These are phyloP conservation scores for Bettongia penicillata DNA, from an alignment of 2,113 vertebrate species.

Conservation along the genomic window DNA sequence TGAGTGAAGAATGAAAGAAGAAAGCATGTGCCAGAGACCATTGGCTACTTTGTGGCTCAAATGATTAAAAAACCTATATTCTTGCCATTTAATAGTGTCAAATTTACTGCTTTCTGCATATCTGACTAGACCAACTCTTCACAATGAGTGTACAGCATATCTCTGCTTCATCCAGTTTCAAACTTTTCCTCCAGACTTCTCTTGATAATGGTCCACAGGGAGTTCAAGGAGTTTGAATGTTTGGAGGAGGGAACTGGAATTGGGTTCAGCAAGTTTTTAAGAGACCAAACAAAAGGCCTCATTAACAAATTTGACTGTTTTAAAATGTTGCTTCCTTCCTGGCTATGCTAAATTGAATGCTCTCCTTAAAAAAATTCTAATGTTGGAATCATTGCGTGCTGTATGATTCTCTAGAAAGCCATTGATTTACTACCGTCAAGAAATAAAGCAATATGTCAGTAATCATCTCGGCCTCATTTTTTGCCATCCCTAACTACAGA, in stretches of 20 bases:
- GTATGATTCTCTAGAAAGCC: constrained; percentile 87
- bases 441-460: constrained; percentile 89
- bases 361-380: constrained; percentile 79
- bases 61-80: neutral
- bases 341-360: constrained; percentile 80
- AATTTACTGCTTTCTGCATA: constrained; percentile 58
- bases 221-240: constrained; percentile 50
- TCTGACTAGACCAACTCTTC: constrained; percentile 59
- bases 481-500: neutral
- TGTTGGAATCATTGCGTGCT: constrained; percentile 86
- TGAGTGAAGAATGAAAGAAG: neutral
- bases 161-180: constrained; percentile 42
- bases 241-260: constrained; percentile 67
- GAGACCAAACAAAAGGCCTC: constrained; percentile 77
- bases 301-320: constrained; percentile 77
- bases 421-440: constrained; percentile 88
- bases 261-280: constrained; percentile 75
- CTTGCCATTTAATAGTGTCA: constrained; percentile 44
- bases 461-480: constrained; percentile 56
- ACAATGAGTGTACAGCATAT: constrained; percentile 41
- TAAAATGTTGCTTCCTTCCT: constrained; percentile 78
- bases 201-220: constrained; percentile 59
- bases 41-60: neutral
- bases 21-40: neutral
- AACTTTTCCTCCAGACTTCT: constrained; percentile 4